Evolutionary conservation across 1,140 invertebrate genomes (phyloP), one percentile per base, ranked within the genome.

Genomic region (Cecropterus lyciades): DNA sequence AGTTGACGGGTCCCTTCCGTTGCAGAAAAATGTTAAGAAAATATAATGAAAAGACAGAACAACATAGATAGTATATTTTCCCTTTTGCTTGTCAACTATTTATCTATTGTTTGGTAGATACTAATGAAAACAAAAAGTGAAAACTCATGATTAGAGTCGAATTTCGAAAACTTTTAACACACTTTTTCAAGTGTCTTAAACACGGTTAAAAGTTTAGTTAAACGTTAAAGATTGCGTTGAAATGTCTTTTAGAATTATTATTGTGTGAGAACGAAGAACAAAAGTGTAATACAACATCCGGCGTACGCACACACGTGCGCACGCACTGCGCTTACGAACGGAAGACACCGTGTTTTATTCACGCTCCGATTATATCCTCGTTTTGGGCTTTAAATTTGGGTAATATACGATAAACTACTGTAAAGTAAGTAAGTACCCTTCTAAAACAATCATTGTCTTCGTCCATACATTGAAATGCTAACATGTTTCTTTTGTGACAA

Each of bases 291-390:
- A 51, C 49, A 51, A 51, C 49, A 51, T 51, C 49, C 49, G 49
- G 11, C 49, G 49, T 9, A 27, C 27, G 13, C 27, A 30, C 49
- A 51, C 20, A 20, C 16, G 48, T 27, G 46, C 20, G 46, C 20
- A 51, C 48, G 24, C 49, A 51, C 20, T n/a, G 15, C 51, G 33
- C 33, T 37, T 37, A 37, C 33, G 51, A n/a, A 13, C 51, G 51
- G 51, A 53, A 53, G 30, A 53, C 9, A 15, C 51, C 51, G 51
- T 53, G 51, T 53, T 53, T 53, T 53, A 53, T 53, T 53, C 51
- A 53, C 51, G 51, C 51, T 53, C 51, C 51, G 51, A 53, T 53
- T 53, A 53, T 53, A 30, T 53, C 49, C 49, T 33, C 51, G 51
- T 37, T 43, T 43, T n/a, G 13, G 4, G 11, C 13, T 6, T 37